Base-by-base conservation (phyloP, 2,113 vertebrate genomes). In the Equus przewalskii region DNA sequence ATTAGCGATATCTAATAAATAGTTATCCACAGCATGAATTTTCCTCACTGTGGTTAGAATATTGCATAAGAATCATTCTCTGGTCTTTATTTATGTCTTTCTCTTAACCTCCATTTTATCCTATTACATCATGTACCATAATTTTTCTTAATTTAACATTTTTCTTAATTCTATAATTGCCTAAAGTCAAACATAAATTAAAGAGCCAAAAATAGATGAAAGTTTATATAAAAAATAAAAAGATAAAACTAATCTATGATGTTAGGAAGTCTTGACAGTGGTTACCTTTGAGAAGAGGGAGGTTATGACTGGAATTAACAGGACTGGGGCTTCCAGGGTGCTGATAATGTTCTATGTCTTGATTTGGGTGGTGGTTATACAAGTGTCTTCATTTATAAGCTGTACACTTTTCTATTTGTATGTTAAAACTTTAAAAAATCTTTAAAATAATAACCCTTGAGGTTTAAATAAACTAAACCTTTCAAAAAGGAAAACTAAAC, bases 101-200 rank as follows among this genome's bases (percentile, higher is more conserved):
- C 64, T 91, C 41, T 91, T 90, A 88, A 76, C 30, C 19, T 41
- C n/a, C 56, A 80, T 56, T 33, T 91, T 94, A 79, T 44, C 33
- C 60, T 84, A 79, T 33, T 73, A 12, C 7, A 88, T 88, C 6
- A 91, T n/a, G 9, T 0, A 73, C 28, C 56, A 89, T 54, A 41
- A 91, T 93, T 91, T 83, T 91, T 65, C 91, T 95, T 15, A 92
- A 86, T 70, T 60, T 82, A 89, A 85, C 24, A 76, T 94, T 88
- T 87, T 94, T 82, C n/a, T 72, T 64, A 96, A 86, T 82, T 89
- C 46, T 86, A 26, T 49, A 96, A 92, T n/a, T 73, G 18, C 41
- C 80, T 90, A 22, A 95, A 93, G 67, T 86, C 85, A 96, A 81
- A 95, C 44, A 81, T 14, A 80, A 30, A 93, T 76, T 93, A 82